Evolutionary conservation across 2,113 vertebrate genomes (phyloP).

Genomic region (Notarius lentiginosus): DNA sequence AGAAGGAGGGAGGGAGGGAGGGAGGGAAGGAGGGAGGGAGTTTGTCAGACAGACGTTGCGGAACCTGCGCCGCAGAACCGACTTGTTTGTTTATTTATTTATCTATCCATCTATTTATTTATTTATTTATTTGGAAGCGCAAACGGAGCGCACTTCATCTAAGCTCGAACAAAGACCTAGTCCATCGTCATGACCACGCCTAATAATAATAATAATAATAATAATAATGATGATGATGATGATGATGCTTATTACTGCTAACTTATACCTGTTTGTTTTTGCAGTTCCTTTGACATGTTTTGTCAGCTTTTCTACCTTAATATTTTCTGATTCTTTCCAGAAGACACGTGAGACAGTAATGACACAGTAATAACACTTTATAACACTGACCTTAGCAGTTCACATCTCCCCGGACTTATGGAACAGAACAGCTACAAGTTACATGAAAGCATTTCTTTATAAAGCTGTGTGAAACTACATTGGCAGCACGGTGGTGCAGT

Average conservation of each 20-base stretch:
- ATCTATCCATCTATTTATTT: constrained; percentile 7
- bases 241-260: background rate
- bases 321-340: background rate
- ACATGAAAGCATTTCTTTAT: background rate
- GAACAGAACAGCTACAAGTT: background rate
- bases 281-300: background rate
- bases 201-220: constrained; percentile 26
- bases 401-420: background rate
- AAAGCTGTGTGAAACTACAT: background rate
- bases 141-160: constrained; percentile 50
- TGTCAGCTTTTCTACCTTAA: background rate
- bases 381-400: background rate
- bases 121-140: background rate
- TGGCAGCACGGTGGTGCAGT: background rate
- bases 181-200: constrained; percentile 58
- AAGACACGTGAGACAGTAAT: background rate
- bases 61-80: constrained; percentile 65
- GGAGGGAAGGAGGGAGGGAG: constrained; percentile 53
- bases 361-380: background rate
- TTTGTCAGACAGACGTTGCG: constrained; percentile 71
- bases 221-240: background rate
- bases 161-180: constrained; percentile 36
- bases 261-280: background rate
- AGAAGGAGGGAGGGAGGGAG: background rate
- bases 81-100: constrained; percentile 33